Evolutionary conservation across 2,888 invertebrate genomes (phyloP).

Genomic region (Heterodera filipjevi): DNA sequence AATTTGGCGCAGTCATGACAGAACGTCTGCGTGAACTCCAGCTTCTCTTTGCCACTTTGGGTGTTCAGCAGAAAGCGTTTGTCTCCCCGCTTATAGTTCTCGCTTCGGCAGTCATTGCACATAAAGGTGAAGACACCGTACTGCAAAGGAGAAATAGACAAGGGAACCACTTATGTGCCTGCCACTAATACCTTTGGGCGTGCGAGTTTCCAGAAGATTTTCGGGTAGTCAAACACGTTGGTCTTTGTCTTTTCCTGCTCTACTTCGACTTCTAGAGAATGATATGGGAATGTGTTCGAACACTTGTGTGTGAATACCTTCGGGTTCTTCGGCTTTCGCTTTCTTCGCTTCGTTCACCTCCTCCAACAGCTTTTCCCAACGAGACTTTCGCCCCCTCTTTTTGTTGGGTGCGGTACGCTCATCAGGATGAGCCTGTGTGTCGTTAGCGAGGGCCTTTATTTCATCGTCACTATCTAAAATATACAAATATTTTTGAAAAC

Average conservation of each 20-base stretch:
- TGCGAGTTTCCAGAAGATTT: background rate
- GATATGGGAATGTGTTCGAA: too few relatives aligned
- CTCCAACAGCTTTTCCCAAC: background rate
- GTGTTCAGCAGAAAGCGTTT: background rate
- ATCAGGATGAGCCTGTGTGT: background rate
- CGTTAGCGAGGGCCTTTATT: too few relatives aligned
- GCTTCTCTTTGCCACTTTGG: background rate
- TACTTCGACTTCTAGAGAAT: too few relatives aligned
- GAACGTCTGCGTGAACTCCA: background rate
- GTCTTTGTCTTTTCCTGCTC: background rate
- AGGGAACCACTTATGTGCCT: background rate
- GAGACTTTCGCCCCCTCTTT: background rate
- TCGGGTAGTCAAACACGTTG: background rate
- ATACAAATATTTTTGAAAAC: too few relatives aligned
- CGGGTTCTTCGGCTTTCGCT: background rate
- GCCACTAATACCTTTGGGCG: background rate
- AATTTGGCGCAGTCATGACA: background rate
- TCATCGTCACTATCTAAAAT: too few relatives aligned
- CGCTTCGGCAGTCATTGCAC: background rate
- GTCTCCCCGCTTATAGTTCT: background rate
- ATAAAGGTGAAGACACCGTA: background rate
- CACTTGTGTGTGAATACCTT: too few relatives aligned
- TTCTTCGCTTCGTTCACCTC: background rate
- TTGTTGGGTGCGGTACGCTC: background rate
- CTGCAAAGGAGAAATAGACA: background rate